Evolutionary conservation across 2,797 vertebrate genomes (phyloP).

Genomic region (Phataginus tetradactyla): DNA sequence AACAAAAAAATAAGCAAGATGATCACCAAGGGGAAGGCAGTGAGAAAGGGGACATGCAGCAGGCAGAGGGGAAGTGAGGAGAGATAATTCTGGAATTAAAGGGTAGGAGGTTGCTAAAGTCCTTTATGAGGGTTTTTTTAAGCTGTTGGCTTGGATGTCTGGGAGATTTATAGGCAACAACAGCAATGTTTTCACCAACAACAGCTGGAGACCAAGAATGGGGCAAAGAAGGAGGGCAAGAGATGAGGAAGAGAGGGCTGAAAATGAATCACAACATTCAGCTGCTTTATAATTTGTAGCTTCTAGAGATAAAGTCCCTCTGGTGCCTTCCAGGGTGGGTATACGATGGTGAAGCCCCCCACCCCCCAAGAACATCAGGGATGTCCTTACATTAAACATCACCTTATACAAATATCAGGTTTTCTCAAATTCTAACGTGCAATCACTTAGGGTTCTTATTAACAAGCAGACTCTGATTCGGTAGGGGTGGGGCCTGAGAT

Average conservation of each 20-base stretch:
- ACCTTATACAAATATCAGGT: not conserved
- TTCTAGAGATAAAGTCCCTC: not conserved
- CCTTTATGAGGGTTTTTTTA: not conserved
- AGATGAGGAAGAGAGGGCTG: not conserved
- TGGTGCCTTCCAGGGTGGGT: not conserved
- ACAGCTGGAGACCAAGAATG: not conserved
- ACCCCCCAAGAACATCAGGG: not conserved
- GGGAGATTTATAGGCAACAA: not conserved
- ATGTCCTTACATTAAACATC: not conserved
- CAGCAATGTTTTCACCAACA: not conserved
- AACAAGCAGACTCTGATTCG: not conserved
- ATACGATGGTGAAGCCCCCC: fast-evolving
- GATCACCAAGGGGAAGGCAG: not conserved
- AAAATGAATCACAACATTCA: not conserved
- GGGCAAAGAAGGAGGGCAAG: not conserved
- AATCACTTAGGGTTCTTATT: not conserved
- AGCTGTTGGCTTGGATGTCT: not conserved
- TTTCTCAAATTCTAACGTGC: not conserved
- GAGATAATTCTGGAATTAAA: not conserved
- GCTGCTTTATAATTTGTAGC: not conserved
- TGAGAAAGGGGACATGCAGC: not conserved
- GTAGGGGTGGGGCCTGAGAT: not conserved
- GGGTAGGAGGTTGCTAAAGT: too few species aligned
- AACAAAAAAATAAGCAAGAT: not conserved
- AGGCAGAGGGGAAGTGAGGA: not conserved